Conservation (phyloP, 2,797 vertebrate genomes). For the Helarctos malayanus region DNA sequence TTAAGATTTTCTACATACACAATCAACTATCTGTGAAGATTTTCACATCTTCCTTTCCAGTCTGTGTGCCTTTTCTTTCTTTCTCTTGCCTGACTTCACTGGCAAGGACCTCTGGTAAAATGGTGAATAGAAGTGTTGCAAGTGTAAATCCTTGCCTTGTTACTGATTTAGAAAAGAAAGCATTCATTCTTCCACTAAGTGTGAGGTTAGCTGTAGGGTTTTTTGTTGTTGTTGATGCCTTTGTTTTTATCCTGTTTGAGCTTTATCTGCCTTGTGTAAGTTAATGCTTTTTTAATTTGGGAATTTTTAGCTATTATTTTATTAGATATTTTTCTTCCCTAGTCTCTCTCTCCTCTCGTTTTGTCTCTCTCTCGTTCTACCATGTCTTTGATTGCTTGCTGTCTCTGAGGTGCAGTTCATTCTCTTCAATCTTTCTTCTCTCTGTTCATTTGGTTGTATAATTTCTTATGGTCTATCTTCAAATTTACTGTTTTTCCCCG, state of each 20-base stretch:
- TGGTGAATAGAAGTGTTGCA: background rate
- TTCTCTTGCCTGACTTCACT: background rate
- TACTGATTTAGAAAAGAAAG: background rate
- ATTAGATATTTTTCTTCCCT: background rate
- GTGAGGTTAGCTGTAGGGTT: background rate
- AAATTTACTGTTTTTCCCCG: background rate
- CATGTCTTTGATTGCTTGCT: background rate
- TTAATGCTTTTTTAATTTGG: constrained; percentile 1
- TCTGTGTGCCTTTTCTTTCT: background rate
- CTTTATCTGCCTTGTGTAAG: background rate
- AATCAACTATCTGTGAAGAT: background rate
- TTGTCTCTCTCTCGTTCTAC: background rate
- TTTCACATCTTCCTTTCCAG: background rate
- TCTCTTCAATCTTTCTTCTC: background rate
- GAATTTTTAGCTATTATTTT: background rate
- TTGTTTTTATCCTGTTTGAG: background rate
- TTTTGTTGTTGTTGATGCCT: background rate
- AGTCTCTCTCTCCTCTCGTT: background rate
- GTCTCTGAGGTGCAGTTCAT: background rate
- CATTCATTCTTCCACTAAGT: background rate
- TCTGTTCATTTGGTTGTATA: background rate
- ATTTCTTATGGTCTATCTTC: background rate
- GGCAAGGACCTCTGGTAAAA: background rate
- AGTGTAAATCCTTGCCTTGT: background rate
- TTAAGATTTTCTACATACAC: background rate